These are phyloP conservation scores for Ardeotis arabs DNA, from an alignment of 2,113 vertebrate genomes.

Conservation along the genomic window DNA sequence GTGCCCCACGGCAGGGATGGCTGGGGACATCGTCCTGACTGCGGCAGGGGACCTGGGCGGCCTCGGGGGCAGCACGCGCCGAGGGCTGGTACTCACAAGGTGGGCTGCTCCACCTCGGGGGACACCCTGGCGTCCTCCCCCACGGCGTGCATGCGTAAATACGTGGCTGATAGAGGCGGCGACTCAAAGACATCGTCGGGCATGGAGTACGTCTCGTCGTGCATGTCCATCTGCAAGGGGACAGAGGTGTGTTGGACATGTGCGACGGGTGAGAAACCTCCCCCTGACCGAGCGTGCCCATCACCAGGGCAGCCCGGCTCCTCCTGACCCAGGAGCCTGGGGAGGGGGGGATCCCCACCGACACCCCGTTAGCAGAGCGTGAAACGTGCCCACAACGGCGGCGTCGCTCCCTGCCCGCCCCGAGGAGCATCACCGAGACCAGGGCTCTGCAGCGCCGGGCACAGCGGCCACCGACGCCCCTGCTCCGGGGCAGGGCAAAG, in stretches of 20 bases:
- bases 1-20: accelerated
- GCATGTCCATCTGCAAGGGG: constrained; percentile 78
- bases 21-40: background rate
- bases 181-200: constrained; percentile 96
- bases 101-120: constrained; percentile 63
- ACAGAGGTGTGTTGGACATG: accelerated
- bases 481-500: background rate
- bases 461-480: accelerated
- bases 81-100: constrained; percentile 75
- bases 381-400: accelerated
- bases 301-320: background rate
- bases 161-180: constrained; percentile 84
- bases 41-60: background rate
- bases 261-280: background rate
- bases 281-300: accelerated
- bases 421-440: background rate
- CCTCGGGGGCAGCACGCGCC: background rate
- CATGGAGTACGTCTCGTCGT: constrained; percentile 89
- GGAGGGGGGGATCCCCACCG: background rate
- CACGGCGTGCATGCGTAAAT: constrained; percentile 51
- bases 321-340: background rate
- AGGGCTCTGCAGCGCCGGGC: accelerated
- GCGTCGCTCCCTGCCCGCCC: background rate
- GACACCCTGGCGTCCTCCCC: constrained; percentile 62
- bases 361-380: background rate